These are phyloP conservation scores for Drosophila sturtevanti DNA, from an alignment of 1,140 invertebrate species.

Conservation along the genomic window DNA sequence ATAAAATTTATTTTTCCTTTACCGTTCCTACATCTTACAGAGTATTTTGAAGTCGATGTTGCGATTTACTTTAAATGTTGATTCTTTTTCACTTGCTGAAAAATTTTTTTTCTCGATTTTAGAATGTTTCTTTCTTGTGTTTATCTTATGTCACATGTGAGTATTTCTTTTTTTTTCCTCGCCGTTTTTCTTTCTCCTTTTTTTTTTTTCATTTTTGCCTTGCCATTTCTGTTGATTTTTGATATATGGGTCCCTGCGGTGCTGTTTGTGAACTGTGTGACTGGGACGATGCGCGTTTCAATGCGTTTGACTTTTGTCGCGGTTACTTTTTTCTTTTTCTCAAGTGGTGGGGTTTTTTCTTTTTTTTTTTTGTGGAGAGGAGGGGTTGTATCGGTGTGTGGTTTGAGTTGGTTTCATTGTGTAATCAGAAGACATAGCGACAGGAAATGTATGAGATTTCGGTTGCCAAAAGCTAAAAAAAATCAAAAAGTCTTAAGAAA, in stretches of 20 bases:
- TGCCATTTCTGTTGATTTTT: slow-evolving; percentile 73
- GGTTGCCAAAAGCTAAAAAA: slow-evolving; percentile 43
- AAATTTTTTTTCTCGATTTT: slow-evolving; percentile 56
- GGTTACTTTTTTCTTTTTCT: slow-evolving; percentile 38
- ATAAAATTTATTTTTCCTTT: too few relatives aligned
- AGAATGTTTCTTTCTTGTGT: slow-evolving; percentile 67
- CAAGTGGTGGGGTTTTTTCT: slow-evolving; percentile 48
- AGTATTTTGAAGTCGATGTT: neutral
- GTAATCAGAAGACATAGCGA: slow-evolving; percentile 57
- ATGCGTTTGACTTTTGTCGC: slow-evolving; percentile 68
- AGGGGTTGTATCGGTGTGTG: neutral
- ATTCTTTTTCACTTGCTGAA: neutral
- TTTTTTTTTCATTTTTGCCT: slow-evolving; percentile 34
- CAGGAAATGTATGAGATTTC: slow-evolving; percentile 59
- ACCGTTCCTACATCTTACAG: neutral
- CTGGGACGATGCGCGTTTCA: slow-evolving; percentile 58
- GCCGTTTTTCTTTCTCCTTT: slow-evolving; percentile 20
- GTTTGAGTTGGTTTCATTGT: slow-evolving; percentile 23
- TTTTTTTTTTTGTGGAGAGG: neutral
- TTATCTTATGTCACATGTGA: slow-evolving; percentile 78
- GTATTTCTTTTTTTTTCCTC: slow-evolving; percentile 15
- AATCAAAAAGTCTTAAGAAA: slow-evolving; percentile 46
- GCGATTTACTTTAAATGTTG: neutral
- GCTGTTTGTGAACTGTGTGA: slow-evolving; percentile 46
- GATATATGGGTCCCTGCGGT: slow-evolving; percentile 72